Conservation (phyloP, 1,140 invertebrate species). For the Aethina tumida region DNA sequence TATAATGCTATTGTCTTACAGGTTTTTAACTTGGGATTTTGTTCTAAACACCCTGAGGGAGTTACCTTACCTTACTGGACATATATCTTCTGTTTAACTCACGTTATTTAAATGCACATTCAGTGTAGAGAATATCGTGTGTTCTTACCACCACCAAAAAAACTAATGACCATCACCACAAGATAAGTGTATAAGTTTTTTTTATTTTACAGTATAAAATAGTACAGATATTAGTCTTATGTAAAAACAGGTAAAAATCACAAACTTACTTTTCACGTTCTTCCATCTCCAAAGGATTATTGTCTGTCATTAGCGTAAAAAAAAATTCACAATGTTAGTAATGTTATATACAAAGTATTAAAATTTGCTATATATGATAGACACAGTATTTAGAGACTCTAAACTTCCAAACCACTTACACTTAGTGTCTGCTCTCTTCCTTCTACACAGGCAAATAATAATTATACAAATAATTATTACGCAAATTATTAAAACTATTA, state of each 20-base stretch:
- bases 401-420: conserved; percentile 71
- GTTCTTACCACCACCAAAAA: conserved; percentile 12
- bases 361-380: not conserved
- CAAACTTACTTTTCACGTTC: conserved; percentile 72
- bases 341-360: conserved; percentile 2
- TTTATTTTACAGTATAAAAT: conserved; percentile 9
- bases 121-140: not conserved
- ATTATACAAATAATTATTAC: conserved; percentile 73
- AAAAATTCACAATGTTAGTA: conserved; percentile 29
- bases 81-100: no score
- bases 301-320: conserved; percentile 51
- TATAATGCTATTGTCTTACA: no score
- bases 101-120: not conserved
- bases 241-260: conserved; percentile 7
- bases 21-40: no score
- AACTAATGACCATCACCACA: conserved; percentile 10
- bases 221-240: conserved; percentile 6
- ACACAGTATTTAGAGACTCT: conserved; percentile 1
- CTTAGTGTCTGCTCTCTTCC: conserved; percentile 71
- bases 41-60: no score
- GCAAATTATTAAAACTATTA: conserved; percentile 63
- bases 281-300: conserved; percentile 67
- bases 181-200: conserved; percentile 7
- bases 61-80: no score
- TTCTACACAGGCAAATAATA: conserved; percentile 69